Evolutionary conservation across 2,888 invertebrate species (phyloP).

Genomic region (Corbicula japonica): DNA sequence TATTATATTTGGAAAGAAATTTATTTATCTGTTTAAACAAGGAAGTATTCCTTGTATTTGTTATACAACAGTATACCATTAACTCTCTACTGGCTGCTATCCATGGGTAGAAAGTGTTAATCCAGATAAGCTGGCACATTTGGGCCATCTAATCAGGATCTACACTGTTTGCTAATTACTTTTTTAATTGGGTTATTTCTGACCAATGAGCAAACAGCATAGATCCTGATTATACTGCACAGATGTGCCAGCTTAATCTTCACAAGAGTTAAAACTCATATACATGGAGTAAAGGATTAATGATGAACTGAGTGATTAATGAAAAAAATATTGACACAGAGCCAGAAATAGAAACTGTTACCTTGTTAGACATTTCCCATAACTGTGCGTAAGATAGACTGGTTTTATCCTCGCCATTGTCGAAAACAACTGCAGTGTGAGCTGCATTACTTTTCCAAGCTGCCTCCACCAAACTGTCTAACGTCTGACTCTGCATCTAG

Average conservation of each 20-base stretch:
- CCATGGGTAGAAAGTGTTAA: not conserved
- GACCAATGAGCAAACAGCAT: not conserved
- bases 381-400: conserved; percentile 10
- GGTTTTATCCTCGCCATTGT: not conserved
- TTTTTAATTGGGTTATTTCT: not conserved
- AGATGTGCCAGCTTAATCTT: not conserved
- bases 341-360: not conserved
- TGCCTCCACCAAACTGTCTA: conserved; percentile 30
- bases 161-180: not conserved
- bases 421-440: conserved; percentile 13
- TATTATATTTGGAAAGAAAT: not conserved
- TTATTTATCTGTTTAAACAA: not conserved
- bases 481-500: too few species aligned
- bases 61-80: not conserved
- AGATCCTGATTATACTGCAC: not conserved
- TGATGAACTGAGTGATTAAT: too few species aligned
- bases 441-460: conserved; percentile 3
- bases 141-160: too few species aligned
- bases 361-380: conserved; percentile 14
- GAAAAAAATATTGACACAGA: not conserved
- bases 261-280: not conserved
- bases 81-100: not conserved
- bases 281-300: not conserved
- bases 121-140: too few species aligned
- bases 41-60: not conserved